phyloP scores from a whole-genome alignment of 1,140 invertebrate genomes.

The Eubasilissa regina region DNA sequence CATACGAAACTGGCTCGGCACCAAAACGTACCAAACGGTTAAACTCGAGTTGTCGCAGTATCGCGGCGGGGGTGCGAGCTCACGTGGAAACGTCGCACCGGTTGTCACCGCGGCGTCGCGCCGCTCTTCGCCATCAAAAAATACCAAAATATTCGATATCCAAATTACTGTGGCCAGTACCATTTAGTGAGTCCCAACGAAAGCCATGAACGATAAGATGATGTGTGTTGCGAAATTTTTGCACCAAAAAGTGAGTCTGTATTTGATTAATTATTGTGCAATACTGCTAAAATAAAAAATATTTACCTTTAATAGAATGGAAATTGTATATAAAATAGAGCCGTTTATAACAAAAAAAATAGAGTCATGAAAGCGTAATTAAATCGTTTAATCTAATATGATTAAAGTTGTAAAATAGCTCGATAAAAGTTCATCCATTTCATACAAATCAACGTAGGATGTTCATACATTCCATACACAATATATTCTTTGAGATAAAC shows the following conservation, averaged over 20 bases:
- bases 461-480: too few species aligned
- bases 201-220: slow-evolving; percentile 30
- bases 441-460: too few species aligned
- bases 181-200: slow-evolving; percentile 24
- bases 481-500: too few species aligned
- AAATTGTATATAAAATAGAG: too few species aligned
- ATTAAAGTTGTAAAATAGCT: too few species aligned
- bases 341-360: too few species aligned
- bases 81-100: slow-evolving; percentile 24
- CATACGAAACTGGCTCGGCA: background rate
- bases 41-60: background rate
- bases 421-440: too few species aligned
- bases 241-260: slow-evolving; percentile 43
- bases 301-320: too few species aligned
- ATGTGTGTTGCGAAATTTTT: slow-evolving; percentile 52
- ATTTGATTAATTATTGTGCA: too few species aligned
- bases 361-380: too few species aligned
- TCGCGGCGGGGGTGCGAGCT: slow-evolving; percentile 1
- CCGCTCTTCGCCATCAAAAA: slow-evolving; percentile 27
- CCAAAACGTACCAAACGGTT: background rate
- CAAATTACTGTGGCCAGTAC: slow-evolving; percentile 12
- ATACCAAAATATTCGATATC: background rate
- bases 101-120: slow-evolving; percentile 7
- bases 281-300: too few species aligned
- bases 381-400: too few species aligned